phyloP scores from a whole-genome alignment of 2,797 vertebrate genomes.

The Poeciliopsis paucimaculata region DNA sequence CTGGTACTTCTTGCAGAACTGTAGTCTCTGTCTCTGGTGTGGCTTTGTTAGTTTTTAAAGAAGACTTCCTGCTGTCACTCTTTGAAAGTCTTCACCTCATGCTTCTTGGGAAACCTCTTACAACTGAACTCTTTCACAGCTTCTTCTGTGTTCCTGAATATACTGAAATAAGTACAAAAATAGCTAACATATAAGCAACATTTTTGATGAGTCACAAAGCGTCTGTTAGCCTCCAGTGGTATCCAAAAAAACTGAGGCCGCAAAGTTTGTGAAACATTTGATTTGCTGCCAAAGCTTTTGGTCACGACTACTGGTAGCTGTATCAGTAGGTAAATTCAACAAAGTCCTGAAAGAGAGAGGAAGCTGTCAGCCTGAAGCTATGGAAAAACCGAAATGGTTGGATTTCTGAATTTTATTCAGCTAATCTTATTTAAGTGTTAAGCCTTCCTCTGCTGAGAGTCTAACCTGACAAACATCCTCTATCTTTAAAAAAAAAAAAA shows the following conservation, averaged over 20 bases:
- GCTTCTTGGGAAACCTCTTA: neutral
- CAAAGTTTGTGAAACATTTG: neutral
- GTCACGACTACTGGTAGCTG: neutral
- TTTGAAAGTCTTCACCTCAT: neutral
- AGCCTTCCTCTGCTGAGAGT: neutral
- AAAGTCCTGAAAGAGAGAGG: neutral
- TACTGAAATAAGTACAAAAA: neutral
- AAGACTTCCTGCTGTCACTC: neutral
- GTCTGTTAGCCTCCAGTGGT: neutral
- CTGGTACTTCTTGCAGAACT: neutral
- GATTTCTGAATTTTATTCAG: neutral
- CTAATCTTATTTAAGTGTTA: neutral
- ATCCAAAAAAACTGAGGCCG: neutral
- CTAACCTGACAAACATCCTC: neutral
- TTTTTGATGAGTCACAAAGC: neutral
- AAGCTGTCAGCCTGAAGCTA: neutral
- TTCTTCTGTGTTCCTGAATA: neutral
- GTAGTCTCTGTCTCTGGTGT: neutral
- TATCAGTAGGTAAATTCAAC: neutral
- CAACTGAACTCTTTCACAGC: neutral
- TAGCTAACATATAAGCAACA: neutral
- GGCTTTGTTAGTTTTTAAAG: neutral
- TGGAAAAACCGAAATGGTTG: neutral
- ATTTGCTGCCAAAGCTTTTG: neutral
- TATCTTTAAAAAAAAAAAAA: neutral